Evolutionary conservation across 2,888 invertebrate genomes (phyloP), one percentile per base, ranked within the genome.

Genomic region (Celastrina argiolus): DNA sequence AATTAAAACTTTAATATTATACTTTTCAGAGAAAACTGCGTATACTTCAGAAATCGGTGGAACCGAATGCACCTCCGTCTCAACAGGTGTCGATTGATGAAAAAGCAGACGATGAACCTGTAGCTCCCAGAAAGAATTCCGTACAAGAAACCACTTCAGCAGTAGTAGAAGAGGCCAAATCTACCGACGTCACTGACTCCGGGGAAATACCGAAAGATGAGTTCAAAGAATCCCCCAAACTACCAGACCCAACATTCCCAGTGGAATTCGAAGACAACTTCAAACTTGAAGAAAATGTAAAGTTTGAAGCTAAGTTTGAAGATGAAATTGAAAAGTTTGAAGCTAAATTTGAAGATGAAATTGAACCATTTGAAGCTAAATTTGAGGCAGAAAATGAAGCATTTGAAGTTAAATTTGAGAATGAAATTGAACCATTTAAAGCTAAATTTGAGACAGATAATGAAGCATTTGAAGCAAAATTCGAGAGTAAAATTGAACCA

Each of bases 21-120:
- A 26, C 16, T 66, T 78, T n/a, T 36, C 84, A 94, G 94, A 92
- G 96, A 73, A 95, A 95, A 81, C 90, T 95, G 61, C 92, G 95
- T 64, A 89, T 92, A 14, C 94, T 94, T 14, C 93, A 93, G 73
- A 87, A 91, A 69, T 92, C 92, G 1, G 84, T 84, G 0, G 91
- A 88, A 69, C 92, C 93, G 7, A 91, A 88, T 69, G 79, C 85
- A 39, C 75, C 80, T 58, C 69, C 78, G 3, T 75, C 80, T 34
- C 76, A 76, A 22, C 78, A 78, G 66, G 70, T 69, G 0, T 87
- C 88, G 0, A 69, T 86, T 14, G 91, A 91, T 61, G 91, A 91
- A 16, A 88, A 82, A 72, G 77, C 72, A 7, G 88, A 89, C 16
- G 63, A 66, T 66, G 70, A 68, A 65, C 42, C 69, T 0, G 12